Evolutionary conservation across 2,888 invertebrate genomes (phyloP).

Genomic region (Lutraria lutraria): DNA sequence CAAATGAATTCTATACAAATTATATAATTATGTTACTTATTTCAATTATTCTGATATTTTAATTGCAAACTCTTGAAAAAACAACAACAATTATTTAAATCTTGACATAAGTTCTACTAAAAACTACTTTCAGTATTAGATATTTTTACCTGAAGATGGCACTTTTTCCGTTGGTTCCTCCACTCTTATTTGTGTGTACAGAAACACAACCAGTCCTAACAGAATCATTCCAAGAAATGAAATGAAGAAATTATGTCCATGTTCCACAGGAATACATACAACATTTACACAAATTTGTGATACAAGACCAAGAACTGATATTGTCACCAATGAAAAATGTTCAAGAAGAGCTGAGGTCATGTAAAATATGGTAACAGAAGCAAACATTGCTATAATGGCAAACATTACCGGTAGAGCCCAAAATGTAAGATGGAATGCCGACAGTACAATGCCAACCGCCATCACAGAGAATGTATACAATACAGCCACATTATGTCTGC

Average conservation of each 20-base stretch:
- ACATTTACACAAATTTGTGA: slow-evolving; percentile 60
- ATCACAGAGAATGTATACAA: slow-evolving; percentile 47
- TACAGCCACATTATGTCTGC: slow-evolving; percentile 43
- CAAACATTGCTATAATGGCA: slow-evolving; percentile 60
- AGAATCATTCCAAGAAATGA: slow-evolving; percentile 37
- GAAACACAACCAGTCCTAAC: slow-evolving; percentile 17
- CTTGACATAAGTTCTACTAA: no score
- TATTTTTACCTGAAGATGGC: slow-evolving; percentile 37
- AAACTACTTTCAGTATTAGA: background rate
- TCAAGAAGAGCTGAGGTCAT: slow-evolving; percentile 53
- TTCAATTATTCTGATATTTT: no score
- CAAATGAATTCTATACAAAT: no score
- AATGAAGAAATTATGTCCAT: slow-evolving; percentile 52
- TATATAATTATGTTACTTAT: no score
- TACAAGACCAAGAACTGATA: slow-evolving; percentile 57
- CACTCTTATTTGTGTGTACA: slow-evolving; percentile 37
- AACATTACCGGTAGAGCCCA: slow-evolving; percentile 66
- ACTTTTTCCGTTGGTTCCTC: background rate
- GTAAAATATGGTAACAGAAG: slow-evolving; percentile 62
- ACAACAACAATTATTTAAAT: no score
- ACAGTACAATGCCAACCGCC: slow-evolving; percentile 44
- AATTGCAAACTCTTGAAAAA: no score
- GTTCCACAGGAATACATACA: slow-evolving; percentile 51
- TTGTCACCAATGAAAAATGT: slow-evolving; percentile 38
- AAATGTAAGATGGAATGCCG: slow-evolving; percentile 50